Evolutionary conservation across 2,888 invertebrate genomes (phyloP), one percentile per base, ranked within the genome.

Genomic region (Megalurothrips usitatus): DNA sequence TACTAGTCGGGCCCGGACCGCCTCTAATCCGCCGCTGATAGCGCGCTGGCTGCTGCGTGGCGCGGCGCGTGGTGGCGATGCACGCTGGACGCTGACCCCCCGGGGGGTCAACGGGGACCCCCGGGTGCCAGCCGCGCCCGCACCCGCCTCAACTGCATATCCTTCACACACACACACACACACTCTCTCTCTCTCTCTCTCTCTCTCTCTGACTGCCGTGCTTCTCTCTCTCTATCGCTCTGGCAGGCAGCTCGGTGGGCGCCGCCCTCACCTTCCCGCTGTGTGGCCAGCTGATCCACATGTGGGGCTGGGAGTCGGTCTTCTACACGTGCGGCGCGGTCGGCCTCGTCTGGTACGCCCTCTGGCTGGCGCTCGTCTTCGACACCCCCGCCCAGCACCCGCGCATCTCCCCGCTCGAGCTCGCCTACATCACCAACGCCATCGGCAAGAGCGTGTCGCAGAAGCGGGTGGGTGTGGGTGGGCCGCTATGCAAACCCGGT

Each of bases 231-330:
- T n/a, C n/a, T n/a, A n/a, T n/a, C n/a, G n/a, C n/a, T 49, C 49
- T 34, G 14, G 14, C n/a, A 90, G 90, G 90, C 82, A 92, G 92
- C 85, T 92, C 92, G 0, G 89, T 92, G 0, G 92, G 92, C 12
- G 90, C 91, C 28, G 92, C 92, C 0, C 83, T 92, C 23, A 92
- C 93, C 12, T 92, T 92, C 86, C 92, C 93, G 0, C 86, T 94
- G 81, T 93, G 93, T 83, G 93, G 93, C 1, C 88, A 90, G 82
- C 89, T 94, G 14, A 92, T 92, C 80, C 90, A 90, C 82, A 87
- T 87, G 84, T 90, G 90, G 81, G 92, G 92, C 3, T 94, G 94
- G 94, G 92, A 92, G 84, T 90, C 91, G 83, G 92, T 92, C 0
- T 94, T 94, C 86, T 91, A 93, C 85, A 87, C 91, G 11, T 91